Base-by-base conservation (phyloP, 2,888 invertebrate genomes). In the Aphidius colemani region DNA sequence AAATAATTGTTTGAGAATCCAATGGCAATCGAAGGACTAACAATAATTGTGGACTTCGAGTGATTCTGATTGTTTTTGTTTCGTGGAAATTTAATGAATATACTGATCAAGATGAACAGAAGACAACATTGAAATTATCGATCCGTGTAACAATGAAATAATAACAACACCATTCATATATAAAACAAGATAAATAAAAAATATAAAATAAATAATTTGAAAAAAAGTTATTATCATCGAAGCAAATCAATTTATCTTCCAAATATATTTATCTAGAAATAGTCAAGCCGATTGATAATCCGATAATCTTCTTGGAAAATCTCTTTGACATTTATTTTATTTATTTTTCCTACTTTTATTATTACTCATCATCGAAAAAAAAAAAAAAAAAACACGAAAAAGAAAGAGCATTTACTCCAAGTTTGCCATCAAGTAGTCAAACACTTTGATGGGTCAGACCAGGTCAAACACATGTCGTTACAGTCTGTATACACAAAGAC, bases 31-130 rank as follows among this genome's bases (percentile, higher is more conserved):
- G 69, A 67, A 67, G 69, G 69, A 66, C 44, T 64, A 71, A 74
- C 65, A 71, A 74, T 74, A 74, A 77, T 75, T 75, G 71, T 68
- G 69, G 70, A 62, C 68, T 65, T 61, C 63, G 61, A 66, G 68
- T 65, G 39, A 57, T 57, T 46, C 57, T 57, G 57, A 57, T 57
- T 30, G 46, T 61, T 53, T 60, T 56, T 18, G 30, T 55, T 64
- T 64, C 64, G 60, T 64, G 41, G 64, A 64, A 64, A 64, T 45
- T 41, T 11, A 46, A 53, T 8, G 39, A 53, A 46, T 59, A 18
- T 18, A 18, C 10, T 57, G n/a, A 9, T 41, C 43, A 8, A 50
- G 60, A 50, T 41, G 45, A 45, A 61, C 53, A 51, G 53, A 61
- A 40, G 30, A 5, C 30, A 30, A 30, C 30, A 30, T 30, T 30